Conservation (phyloP, 2,888 invertebrate genomes). For the Dynastes hyllus region DNA sequence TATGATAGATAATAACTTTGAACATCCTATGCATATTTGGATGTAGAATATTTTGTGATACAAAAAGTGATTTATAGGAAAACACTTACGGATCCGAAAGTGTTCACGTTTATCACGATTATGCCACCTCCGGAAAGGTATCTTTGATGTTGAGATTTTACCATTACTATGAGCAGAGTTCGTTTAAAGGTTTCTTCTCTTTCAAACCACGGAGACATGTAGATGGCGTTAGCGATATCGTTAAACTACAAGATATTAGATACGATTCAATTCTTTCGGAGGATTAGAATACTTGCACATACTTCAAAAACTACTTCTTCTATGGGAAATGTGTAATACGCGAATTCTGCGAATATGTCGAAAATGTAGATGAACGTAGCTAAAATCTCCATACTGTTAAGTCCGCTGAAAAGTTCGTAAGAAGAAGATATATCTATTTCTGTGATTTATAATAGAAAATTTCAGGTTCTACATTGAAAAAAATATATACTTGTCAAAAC, state of each 20-base stretch:
- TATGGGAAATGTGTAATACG: slow-evolving; percentile 35
- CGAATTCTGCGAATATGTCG: slow-evolving; percentile 36
- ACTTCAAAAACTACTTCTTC: slow-evolving; percentile 37
- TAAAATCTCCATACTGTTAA: not conserved
- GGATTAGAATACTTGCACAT: not conserved
- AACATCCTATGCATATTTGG: too few relatives aligned
- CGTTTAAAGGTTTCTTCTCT: too few relatives aligned
- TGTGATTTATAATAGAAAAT: too few relatives aligned
- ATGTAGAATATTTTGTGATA: too few relatives aligned
- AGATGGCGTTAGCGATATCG: slow-evolving; percentile 27
- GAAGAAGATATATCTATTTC: too few relatives aligned
- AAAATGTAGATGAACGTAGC: not conserved
- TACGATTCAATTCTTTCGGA: too few relatives aligned
- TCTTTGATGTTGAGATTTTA: slow-evolving; percentile 25
- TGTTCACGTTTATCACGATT: slow-evolving; percentile 28
- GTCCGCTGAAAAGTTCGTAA: too few relatives aligned
- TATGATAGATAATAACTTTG: too few relatives aligned
- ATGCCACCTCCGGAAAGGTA: slow-evolving; percentile 43
- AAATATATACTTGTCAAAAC: too few relatives aligned
- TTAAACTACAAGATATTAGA: not conserved
- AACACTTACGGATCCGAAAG: slow-evolving; percentile 44
- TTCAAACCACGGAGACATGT: slow-evolving; percentile 26
- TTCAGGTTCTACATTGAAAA: too few relatives aligned
- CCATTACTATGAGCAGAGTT: slow-evolving; percentile 37
- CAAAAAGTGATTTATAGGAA: not conserved